Evolutionary conservation across 2,888 invertebrate genomes (phyloP).

Genomic region (Acleris laterana): DNA sequence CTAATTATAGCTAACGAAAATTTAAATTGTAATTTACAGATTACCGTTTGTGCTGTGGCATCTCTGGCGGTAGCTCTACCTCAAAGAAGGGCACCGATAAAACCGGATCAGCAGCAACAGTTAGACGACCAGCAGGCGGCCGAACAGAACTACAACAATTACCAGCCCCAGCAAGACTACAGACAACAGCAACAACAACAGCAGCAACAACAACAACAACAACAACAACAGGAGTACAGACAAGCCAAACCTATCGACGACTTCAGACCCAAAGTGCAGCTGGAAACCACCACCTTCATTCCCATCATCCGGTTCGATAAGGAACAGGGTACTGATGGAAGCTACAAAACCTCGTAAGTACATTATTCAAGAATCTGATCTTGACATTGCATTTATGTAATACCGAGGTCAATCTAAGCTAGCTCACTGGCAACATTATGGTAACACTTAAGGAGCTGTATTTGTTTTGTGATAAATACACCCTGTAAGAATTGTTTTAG

Average conservation of each 20-base stretch:
- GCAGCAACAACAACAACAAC: constrained; percentile 43
- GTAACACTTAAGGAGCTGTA: not conserved
- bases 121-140: constrained; percentile 65
- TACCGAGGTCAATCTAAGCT: not conserved
- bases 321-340: constrained; percentile 92
- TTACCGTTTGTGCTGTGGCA: constrained; percentile 65
- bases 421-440: constrained; percentile 11
- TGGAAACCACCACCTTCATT: constrained; percentile 89
- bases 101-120: constrained; percentile 55
- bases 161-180: constrained; percentile 54
- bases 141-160: constrained; percentile 73
- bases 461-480: not conserved
- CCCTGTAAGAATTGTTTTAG: not conserved
- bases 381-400: not conserved
- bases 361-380: not conserved
- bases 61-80: constrained; percentile 74
- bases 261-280: constrained; percentile 72
- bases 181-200: constrained; percentile 53
- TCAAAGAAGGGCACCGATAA: constrained; percentile 69
- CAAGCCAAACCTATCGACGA: constrained; percentile 68
- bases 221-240: constrained; percentile 65
- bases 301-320: constrained; percentile 93
- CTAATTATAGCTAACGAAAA: not conserved
- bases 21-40: constrained; percentile 58
- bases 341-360: constrained; percentile 91